Evolutionary conservation across 2,113 vertebrate species (phyloP), one percentile per base, ranked within the genome.

Genomic region (Neogale vison): DNA sequence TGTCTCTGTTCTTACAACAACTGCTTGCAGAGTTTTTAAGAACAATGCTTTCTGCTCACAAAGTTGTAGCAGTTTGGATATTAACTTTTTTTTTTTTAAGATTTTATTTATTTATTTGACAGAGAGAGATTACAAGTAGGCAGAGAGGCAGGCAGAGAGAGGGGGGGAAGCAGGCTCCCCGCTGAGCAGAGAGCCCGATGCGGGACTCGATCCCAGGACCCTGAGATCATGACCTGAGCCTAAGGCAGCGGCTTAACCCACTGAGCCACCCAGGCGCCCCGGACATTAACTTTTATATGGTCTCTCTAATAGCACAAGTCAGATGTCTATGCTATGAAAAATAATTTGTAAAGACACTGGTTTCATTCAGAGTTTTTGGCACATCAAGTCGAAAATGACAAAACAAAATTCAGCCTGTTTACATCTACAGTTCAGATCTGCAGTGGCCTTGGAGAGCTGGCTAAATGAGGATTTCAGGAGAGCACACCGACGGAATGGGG

Each of bases 401-500:
- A 52, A 80, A 85, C 12, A 36, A 45, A 89, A 50, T 45, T 26
- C 20, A 71, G 6, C 2, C 4, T 0, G 3, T 45, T 45, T 50
- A 4, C 12, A 5, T 11, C 14, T 12, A 23, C 0, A 50, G 36
- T 82, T 65, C 31, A 74, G 79, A 14, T 29, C 8, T 34, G 0
- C 26, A 11, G 5, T 21, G 39, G 36, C 21, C 0, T 0, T 1
- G 59, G 13, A 23, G 29, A 47, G 13, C 8, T 11, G 50, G 18
- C 34, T 2, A 20, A 20, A 14, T 6, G 63, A 57, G 24, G 61
- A 39, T 47, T 84, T 26, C 5, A 29, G 55, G 55, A 90, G 57
- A 45, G 7, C 6, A 1, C 1, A 2, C 3, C 31, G 24, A 52
- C 52, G 52, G 52, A 24, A 29, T 0, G 6, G 12, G 12, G 9